A percentile compares a stretch with the other conserved stretches of the same genome.
Conservation (phyloP, 2,113 vertebrate genomes). For the Oriolus oriolus region DNA sequence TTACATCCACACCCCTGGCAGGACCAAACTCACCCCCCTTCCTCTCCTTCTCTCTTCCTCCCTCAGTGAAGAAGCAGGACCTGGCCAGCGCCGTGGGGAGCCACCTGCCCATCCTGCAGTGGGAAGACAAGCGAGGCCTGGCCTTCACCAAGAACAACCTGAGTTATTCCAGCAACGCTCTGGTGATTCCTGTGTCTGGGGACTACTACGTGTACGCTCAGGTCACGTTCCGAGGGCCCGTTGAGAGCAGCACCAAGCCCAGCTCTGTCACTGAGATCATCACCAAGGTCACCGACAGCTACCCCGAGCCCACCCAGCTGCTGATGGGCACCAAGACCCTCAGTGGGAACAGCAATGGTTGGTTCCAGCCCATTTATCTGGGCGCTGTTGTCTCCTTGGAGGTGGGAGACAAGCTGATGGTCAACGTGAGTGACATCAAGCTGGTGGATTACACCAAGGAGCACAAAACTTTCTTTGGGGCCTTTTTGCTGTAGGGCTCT, state of each 20-base stretch:
- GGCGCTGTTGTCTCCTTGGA: constrained; percentile 69
- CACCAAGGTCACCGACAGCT: constrained; percentile 70
- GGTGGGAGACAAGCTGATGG: constrained; percentile 72
- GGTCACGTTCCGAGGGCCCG: constrained; percentile 71
- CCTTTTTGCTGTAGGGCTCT: constrained; percentile 66
- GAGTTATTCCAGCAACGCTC: constrained; percentile 68
- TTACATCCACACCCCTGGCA: background rate
- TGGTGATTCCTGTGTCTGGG: constrained; percentile 71
- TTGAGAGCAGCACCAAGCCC: background rate
- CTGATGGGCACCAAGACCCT: constrained; percentile 69
- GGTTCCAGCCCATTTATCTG: constrained; percentile 73
- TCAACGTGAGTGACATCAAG: constrained; percentile 70
- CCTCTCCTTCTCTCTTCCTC: background rate
- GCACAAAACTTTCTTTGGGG: constrained; percentile 79
- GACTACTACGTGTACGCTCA: constrained; percentile 79
- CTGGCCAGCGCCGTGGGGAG: background rate
- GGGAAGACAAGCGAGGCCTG: constrained; percentile 72
- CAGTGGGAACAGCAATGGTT: constrained; percentile 52
- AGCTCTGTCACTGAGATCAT: constrained; percentile 60
- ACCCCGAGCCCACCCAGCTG: constrained; percentile 68
- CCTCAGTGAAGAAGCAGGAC: constrained; percentile 64
- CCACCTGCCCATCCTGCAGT: constrained; percentile 63
- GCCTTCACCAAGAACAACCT: constrained; percentile 76
- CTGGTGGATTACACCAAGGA: constrained; percentile 76
- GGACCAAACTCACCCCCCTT: background rate